A percentile compares a stretch with the other conserved stretches of the same genome.
These are phyloP conservation scores for Keiferia lycopersicella DNA, from an alignment of 2,888 invertebrate species.

Conservation along the genomic window DNA sequence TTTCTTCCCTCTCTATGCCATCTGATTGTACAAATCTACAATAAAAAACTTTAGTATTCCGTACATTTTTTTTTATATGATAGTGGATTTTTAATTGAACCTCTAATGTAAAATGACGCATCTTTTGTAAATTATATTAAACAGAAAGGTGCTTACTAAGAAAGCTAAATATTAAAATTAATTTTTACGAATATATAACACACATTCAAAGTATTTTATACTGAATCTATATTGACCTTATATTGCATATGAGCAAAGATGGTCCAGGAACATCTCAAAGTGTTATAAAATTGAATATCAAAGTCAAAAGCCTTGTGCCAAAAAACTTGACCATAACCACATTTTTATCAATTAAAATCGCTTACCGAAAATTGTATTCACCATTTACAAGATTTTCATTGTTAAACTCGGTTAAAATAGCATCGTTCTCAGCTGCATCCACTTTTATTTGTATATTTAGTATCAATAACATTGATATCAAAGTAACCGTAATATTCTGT, in stretches of 20 bases:
- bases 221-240: too few relatives aligned
- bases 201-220: too few relatives aligned
- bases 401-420: not conserved
- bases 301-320: not conserved
- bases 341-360: not conserved
- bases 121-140: too few relatives aligned
- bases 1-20: slow-evolving; percentile 73
- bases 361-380: slow-evolving; percentile 12
- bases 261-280: too few relatives aligned
- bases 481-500: not conserved
- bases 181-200: too few relatives aligned
- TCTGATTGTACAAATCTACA: slow-evolving; percentile 76
- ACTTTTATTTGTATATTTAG: not conserved
- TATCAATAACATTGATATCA: not conserved
- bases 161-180: too few relatives aligned
- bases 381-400: slow-evolving; percentile 10
- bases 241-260: too few relatives aligned
- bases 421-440: not conserved
- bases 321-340: not conserved
- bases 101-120: too few relatives aligned
- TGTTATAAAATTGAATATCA: not conserved
- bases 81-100: too few relatives aligned
- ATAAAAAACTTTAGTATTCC: not conserved
- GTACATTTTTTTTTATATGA: too few relatives aligned
- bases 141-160: too few relatives aligned